phyloP scores from a whole-genome alignment of 2,888 invertebrate genomes.

The Rhingia rostrata region DNA sequence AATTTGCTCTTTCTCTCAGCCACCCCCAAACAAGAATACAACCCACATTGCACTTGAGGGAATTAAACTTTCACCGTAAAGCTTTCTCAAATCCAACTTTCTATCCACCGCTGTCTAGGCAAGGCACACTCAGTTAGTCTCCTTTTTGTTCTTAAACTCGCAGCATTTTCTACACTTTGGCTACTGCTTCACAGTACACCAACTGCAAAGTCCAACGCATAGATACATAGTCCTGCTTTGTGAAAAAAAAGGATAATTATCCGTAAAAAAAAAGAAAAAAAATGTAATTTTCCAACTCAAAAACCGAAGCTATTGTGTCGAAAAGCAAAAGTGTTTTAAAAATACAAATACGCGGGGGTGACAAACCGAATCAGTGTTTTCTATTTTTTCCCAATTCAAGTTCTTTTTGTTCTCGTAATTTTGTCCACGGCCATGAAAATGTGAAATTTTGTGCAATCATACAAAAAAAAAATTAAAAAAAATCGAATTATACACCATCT shows the following conservation, averaged over 20 bases:
- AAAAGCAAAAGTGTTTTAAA: slow-evolving; percentile 19
- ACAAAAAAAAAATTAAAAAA: slow-evolving; percentile 12
- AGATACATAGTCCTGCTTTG: slow-evolving; percentile 44
- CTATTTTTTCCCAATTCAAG: neutral
- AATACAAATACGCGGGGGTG: slow-evolving; percentile 17
- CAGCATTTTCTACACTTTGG: slow-evolving; percentile 33
- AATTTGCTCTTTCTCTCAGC: slow-evolving; percentile 3
- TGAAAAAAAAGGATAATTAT: slow-evolving; percentile 5
- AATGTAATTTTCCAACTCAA: slow-evolving; percentile 31
- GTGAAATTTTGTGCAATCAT: slow-evolving; percentile 20
- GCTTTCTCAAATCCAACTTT: slow-evolving; percentile 47
- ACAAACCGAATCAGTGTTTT: slow-evolving; percentile 42
- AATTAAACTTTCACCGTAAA: slow-evolving; percentile 54
- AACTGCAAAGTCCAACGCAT: slow-evolving; percentile 26
- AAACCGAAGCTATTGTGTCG: slow-evolving; percentile 17
- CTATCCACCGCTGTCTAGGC: slow-evolving; percentile 37
- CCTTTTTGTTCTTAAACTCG: slow-evolving; percentile 47
- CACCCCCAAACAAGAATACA: slow-evolving; percentile 7
- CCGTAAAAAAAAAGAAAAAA: neutral
- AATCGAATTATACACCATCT: neutral
- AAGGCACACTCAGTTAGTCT: slow-evolving; percentile 59
- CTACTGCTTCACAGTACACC: slow-evolving; percentile 19
- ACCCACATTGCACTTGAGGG: slow-evolving; percentile 15
- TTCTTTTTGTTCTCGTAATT: slow-evolving; percentile 1
- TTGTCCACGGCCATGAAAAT: slow-evolving; percentile 42